Percentiles rank a stretch among this genome's conserved stretches.
These are phyloP conservation scores for Salticus scenicus DNA, from an alignment of 2,888 invertebrate species.

Conservation along the genomic window DNA sequence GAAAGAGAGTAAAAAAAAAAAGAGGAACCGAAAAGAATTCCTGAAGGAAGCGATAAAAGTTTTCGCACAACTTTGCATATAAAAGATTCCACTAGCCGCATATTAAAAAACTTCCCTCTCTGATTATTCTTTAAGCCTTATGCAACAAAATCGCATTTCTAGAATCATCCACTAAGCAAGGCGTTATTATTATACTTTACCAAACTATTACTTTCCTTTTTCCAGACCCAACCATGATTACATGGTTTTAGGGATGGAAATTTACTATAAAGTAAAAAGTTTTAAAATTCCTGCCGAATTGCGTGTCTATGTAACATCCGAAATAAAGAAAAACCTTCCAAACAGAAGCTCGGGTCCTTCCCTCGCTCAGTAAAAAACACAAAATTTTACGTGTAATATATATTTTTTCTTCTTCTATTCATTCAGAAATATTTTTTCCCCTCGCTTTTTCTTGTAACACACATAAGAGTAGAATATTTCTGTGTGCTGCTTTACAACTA, in stretches of 20 bases:
- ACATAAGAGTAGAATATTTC: slow-evolving; percentile 13
- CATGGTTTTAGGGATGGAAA: not conserved
- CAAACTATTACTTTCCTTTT: not conserved
- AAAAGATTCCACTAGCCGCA: not conserved
- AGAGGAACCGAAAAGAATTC: not conserved
- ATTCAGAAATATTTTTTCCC: not conserved
- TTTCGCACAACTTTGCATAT: not conserved
- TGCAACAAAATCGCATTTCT: not conserved
- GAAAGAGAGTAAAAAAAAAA: no score
- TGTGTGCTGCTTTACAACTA: slow-evolving; percentile 4
- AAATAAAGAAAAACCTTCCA: not conserved
- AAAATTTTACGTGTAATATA: slow-evolving; percentile 18
- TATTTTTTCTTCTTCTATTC: slow-evolving; percentile 20
- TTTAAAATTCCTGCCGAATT: slow-evolving; percentile 16
- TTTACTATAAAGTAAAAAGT: not conserved
- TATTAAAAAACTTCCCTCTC: not conserved
- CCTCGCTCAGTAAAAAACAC: not conserved
- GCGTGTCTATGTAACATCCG: slow-evolving; percentile 15
- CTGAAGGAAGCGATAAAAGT: slow-evolving; percentile 8
- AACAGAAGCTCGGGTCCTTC: slow-evolving; percentile 15
- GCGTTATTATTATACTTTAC: not conserved
- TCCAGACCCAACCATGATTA: slow-evolving; percentile 3
- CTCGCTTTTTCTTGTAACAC: not conserved
- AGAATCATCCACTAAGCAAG: not conserved
- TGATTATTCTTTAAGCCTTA: not conserved